Evolutionary conservation across 2,113 vertebrate genomes (phyloP), one percentile per base, ranked within the genome.

Genomic region (Alligator sinensis): DNA sequence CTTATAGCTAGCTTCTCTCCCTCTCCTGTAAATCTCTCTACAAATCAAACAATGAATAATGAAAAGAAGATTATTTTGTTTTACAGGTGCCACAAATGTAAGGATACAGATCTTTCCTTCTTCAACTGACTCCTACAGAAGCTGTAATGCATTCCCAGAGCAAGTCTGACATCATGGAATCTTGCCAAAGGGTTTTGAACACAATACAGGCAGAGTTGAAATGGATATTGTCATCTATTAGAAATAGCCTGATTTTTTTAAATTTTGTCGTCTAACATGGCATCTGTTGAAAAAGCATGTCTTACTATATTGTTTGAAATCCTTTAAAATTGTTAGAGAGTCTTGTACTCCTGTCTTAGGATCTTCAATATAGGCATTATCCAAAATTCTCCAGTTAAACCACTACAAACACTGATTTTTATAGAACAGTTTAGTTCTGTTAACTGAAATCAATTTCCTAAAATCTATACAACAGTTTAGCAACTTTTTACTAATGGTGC

Each of bases 271-370:
- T 57, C 28, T 72, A 85, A 64, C 5, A 70, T 2, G 57, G 38
- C 3, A 84, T 59, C 21, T 34, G 61, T 91, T 55, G 62, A 89
- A 92, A 82, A 2, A 63, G 7, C 9, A 25, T 22, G 57, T 66
- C 30, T 88, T 66, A 12, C 86, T 89, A 87, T 61, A 62, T 59
- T 64, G 70, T 22, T 16, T 34, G 12, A 91, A 84, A 57, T 59
- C 66, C 17, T 19, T 84, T 74, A 34, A 25, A 77, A 74, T 70
- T n/a, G n/a, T 0, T 77, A 60, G 34, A 74, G 66, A 9, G 8
- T 22, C 76, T 77, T 58, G 72, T 77, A 22, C 11, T 38, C 24
- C 24, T 80, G 4, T 80, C 24, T 57, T 84, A 82, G 34, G 34
- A 34, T 34, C 34, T 34, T 34, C 34, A 34, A 34, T 34, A 34